Evolutionary conservation across 2,888 invertebrate genomes (phyloP).

Genomic region (Gisinianus flammeolus): DNA sequence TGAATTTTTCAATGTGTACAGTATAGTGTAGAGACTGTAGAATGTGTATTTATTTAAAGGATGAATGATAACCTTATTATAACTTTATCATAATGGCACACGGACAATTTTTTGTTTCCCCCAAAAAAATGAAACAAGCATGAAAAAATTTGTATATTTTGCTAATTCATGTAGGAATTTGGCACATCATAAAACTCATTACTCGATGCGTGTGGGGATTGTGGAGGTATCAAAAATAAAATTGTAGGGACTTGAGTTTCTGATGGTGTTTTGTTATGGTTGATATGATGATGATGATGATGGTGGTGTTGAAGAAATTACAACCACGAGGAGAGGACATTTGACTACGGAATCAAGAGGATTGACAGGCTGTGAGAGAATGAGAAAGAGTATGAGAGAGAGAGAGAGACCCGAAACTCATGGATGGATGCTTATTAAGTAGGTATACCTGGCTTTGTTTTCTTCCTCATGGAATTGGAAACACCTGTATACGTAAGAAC

Average conservation of each 20-base stretch:
- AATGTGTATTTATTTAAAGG: too few species aligned
- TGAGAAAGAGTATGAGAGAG: conserved; percentile 19
- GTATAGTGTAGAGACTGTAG: too few species aligned
- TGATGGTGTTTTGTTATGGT: background rate
- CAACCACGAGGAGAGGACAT: conserved; percentile 10
- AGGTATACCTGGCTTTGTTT: conserved; percentile 35
- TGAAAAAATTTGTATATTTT: too few species aligned
- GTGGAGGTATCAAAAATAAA: background rate
- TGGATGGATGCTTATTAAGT: conserved; percentile 47
- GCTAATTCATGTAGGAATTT: background rate
- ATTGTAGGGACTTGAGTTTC: background rate
- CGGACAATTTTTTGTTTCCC: too few species aligned
- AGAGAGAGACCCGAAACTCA: conserved; percentile 36
- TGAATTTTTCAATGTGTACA: too few species aligned
- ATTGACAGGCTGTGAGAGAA: conserved; percentile 14
- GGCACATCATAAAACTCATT: background rate
- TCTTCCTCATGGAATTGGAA: conserved; percentile 43
- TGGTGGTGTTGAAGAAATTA: conserved; percentile 13
- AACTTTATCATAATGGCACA: too few species aligned
- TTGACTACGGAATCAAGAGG: background rate
- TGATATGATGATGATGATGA: conserved; percentile 12
- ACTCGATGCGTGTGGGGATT: background rate
- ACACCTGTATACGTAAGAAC: conserved; percentile 44
- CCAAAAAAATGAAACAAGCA: too few species aligned
- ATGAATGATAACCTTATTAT: too few species aligned